Percentiles rank a stretch among this genome's conserved stretches.
Conservation (phyloP, 2,888 invertebrate species). For the Oscheius onirici region DNA sequence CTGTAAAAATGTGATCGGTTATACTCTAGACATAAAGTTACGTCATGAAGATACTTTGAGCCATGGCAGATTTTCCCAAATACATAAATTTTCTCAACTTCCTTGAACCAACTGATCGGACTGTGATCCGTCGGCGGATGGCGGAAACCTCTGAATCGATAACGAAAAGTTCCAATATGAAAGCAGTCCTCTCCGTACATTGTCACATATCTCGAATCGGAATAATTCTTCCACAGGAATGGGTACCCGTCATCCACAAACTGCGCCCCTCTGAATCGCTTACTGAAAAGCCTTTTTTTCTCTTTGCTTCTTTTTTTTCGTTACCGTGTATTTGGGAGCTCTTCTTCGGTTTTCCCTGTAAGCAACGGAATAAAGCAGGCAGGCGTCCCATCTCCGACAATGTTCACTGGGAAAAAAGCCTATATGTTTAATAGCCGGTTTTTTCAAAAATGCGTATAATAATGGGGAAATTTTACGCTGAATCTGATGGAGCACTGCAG, state of each 20-base stretch:
- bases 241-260: slow-evolving; percentile 74
- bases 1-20: slow-evolving; percentile 27
- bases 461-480: too few relatives aligned
- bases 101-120: slow-evolving; percentile 83
- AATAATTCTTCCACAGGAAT: slow-evolving; percentile 73
- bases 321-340: slow-evolving; percentile 56
- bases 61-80: slow-evolving; percentile 79
- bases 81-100: slow-evolving; percentile 78
- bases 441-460: too few relatives aligned
- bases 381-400: slow-evolving; percentile 18
- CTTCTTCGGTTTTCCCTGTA: slow-evolving; percentile 4
- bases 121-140: slow-evolving; percentile 89
- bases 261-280: slow-evolving; percentile 67
- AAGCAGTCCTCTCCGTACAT: slow-evolving; percentile 89
- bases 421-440: not conserved
- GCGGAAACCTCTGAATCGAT: slow-evolving; percentile 86
- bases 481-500: too few relatives aligned
- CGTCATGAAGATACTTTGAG: not conserved
- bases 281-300: too few relatives aligned
- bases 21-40: not conserved
- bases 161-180: slow-evolving; percentile 83
- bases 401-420: too few relatives aligned
- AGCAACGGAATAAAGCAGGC: slow-evolving; percentile 5
- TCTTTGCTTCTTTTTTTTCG: too few relatives aligned
- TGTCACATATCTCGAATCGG: slow-evolving; percentile 75